Percentiles rank a stretch among this genome's conserved stretches.
phyloP scores from a whole-genome alignment of 2,113 vertebrate species.

The Camelus bactrianus region DNA sequence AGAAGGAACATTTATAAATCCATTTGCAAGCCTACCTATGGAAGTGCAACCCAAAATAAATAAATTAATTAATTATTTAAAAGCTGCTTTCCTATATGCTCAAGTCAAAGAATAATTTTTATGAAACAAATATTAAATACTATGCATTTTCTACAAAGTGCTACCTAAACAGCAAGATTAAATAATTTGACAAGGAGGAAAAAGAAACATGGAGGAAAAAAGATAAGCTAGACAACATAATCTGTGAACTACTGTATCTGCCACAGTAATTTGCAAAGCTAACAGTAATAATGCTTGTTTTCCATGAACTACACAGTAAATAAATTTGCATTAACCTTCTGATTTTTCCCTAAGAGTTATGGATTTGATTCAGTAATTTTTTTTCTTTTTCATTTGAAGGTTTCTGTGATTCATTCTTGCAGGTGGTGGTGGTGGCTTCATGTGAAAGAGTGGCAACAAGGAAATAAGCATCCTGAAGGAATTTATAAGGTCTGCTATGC shows the following conservation, averaged over 20 bases:
- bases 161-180: not conserved
- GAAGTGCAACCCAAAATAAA: not conserved
- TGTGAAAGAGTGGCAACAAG: not conserved
- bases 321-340: not conserved
- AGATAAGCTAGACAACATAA: not conserved
- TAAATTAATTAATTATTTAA: no score
- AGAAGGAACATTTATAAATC: not conserved
- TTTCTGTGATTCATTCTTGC: not conserved
- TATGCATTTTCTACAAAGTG: not conserved
- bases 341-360: slow-evolving; percentile 15
- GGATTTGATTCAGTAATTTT: slow-evolving; percentile 27
- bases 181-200: not conserved
- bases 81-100: not conserved
- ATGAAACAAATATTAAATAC: not conserved
- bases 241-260: not conserved
- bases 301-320: not conserved
- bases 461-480: not conserved
- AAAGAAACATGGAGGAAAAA: not conserved
- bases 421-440: not conserved
- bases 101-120: slow-evolving; percentile 15
- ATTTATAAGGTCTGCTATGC: not conserved
- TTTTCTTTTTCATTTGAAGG: not conserved
- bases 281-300: not conserved
- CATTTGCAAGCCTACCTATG: not conserved
- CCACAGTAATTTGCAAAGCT: not conserved